Evolutionary conservation across 2,888 invertebrate genomes (phyloP).

Genomic region (Malthinus seriepunctatus): DNA sequence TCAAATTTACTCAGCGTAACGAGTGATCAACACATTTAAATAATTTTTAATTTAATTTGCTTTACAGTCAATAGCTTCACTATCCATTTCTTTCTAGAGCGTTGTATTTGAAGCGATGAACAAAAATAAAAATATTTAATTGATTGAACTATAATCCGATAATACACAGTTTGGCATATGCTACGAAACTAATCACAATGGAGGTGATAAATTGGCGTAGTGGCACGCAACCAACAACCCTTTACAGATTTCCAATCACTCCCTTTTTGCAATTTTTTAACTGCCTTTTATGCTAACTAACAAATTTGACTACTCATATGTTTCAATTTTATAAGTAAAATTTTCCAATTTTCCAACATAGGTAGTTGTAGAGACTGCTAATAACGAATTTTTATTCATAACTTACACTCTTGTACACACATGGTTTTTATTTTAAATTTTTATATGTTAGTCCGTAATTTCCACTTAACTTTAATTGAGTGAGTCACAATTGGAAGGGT

Average conservation of each 20-base stretch:
- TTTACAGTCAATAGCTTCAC: conserved; percentile 1
- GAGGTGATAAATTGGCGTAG: conserved; percentile 25
- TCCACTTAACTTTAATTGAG: conserved; percentile 34
- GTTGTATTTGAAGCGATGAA: background rate
- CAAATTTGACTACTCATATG: no score
- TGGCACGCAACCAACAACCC: conserved; percentile 14
- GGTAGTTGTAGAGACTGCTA: no score
- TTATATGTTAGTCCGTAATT: conserved; percentile 25
- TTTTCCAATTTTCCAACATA: no score
- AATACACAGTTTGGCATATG: conserved; percentile 20
- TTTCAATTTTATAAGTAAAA: no score
- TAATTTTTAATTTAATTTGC: conserved; percentile 43
- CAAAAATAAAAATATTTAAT: background rate
- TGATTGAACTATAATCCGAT: background rate
- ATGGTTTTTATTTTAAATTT: conserved; percentile 23
- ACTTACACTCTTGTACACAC: no score
- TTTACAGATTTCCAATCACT: conserved; percentile 10
- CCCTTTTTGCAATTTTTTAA: background rate
- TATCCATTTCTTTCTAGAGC: background rate
- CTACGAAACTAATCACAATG: conserved; percentile 20
- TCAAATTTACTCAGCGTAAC: conserved; percentile 40
- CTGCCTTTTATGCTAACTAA: background rate
- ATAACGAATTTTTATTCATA: no score
- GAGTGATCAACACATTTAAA: conserved; percentile 48
- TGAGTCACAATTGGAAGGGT: conserved; percentile 32